Evolutionary conservation across 2,888 invertebrate genomes (phyloP), one percentile per base, ranked within the genome.

Genomic region (Macrosiphum euphorbiae): DNA sequence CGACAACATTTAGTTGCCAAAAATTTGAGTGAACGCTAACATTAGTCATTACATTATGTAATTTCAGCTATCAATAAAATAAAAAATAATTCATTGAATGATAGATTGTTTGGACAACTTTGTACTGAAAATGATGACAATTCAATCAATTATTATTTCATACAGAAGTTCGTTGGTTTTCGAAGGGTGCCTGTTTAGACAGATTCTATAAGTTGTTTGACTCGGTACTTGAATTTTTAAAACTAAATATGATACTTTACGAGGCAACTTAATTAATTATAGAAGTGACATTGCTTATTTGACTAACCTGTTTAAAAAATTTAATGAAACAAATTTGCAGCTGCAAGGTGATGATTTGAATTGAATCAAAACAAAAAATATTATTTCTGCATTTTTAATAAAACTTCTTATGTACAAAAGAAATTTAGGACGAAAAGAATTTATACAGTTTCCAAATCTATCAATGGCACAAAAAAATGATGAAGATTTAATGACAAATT

Each of bases 181-280:
- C 94, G 24, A 94, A 92, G 50, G 94, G 90, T 41, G 50, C 44
- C 78, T 61, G 94, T 94, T 86, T 95, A 94, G 94, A 89, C 93
- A 94, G 95, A 92, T 95, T 95, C 95, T 95, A 94, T 94, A 94
- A 94, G 94, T 94, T 95, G 92, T 95, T 95, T 95, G 95, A 95
- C 94, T 95, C 95, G 94, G 95, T 95, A 26, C 92, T 95, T 95
- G 95, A 95, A 94, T 95, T 95, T 95, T 94, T 95, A 91, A 95
- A 87, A 55, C 47, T 24, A 92, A 20, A 86, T 87, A 92, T 92
- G 44, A 35, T 55, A 47, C 35, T 91, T 95, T 95, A 95, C 95
- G 94, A 94, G 94, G 95, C 90, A 95, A 95, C 84, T 94, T 44
- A 44, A 44, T 44, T 44, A 44, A 44, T 44, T 44, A 44, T 44